Base-by-base conservation (phyloP, 2,113 vertebrate genomes). In the Lichenostomus cassidix region DNA sequence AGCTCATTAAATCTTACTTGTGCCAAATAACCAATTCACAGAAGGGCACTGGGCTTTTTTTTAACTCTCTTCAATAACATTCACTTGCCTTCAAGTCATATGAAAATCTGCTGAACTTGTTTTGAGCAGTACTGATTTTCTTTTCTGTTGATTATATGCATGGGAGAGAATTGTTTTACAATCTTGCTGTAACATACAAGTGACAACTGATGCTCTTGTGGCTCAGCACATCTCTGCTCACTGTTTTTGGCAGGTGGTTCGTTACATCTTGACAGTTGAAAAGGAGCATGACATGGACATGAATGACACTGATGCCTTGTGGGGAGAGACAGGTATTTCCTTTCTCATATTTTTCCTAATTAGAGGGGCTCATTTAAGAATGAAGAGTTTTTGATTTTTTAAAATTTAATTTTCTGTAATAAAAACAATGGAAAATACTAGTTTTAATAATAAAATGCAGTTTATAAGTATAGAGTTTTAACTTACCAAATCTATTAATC, bases 281-380 rank as follows among this genome's bases (percentile, higher is more conserved):
- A 98, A 98, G 96, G 99, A 99, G 73, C 97, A 98, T 23, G 97
- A 95, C 53, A 93, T 99, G 95, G 98, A 99, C 93, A 98, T 99
- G 98, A 98, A 99, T 95, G 98, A 98, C 95, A 98, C 98, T 42
- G 99, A 99, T 97, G 98, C 98, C 31, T 97, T 99, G 95, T 99
- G 99, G 99, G 99, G 99, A 98, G 99, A 99, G 98, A 99, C 99
- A 98, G 99, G 99, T 99, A 99, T 47, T 81, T 70, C 33, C 46
- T 35, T 92, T 23, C 23, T 33, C 2, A 0, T 22, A 6, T 79
- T 67, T 71, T 68, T 76, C 31, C 29, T 33, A 25, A 52, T 20
- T 55, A 29, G 13, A 69, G 35, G 39, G 83, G 35, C 42, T 84
- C 7, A 50, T 49, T 80, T 77, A 75, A 69, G 44, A 56, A 59